Percentiles rank a stretch among this genome's conserved stretches.
These are phyloP conservation scores for Ptyas mucosa DNA, from an alignment of 2,113 vertebrate genomes.

Conservation along the genomic window DNA sequence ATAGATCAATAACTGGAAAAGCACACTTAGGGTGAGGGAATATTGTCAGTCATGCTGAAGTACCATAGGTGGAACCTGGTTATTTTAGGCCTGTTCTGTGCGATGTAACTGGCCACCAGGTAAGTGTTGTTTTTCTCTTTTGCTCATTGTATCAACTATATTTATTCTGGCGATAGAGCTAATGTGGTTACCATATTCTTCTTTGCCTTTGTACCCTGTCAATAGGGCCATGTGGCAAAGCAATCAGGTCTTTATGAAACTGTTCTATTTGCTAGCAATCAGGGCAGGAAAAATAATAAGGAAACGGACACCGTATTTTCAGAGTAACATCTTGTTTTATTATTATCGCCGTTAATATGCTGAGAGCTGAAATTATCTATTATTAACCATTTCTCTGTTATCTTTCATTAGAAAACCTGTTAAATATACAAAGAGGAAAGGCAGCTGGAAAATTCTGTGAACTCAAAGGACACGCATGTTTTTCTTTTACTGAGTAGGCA, in stretches of 20 bases:
- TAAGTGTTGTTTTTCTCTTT: conserved; percentile 49
- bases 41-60: background rate
- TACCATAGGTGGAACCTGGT: background rate
- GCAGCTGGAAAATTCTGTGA: conserved; percentile 49
- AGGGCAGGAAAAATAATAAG: conserved; percentile 35
- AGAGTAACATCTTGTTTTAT: conserved; percentile 34
- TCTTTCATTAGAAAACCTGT: conserved; percentile 45
- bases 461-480: conserved; percentile 43
- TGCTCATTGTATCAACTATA: conserved; percentile 54
- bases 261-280: conserved; percentile 59
- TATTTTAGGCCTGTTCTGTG: background rate
- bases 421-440: conserved; percentile 50
- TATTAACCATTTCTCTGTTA: conserved; percentile 57
- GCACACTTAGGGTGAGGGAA: background rate
- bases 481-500: conserved; percentile 50
- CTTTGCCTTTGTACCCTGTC: conserved; percentile 42
- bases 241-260: conserved; percentile 45
- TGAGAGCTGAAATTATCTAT: conserved; percentile 47
- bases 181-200: conserved; percentile 50
- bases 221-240: conserved; percentile 58
- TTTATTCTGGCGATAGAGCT: conserved; percentile 56
- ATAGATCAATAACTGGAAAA: background rate
- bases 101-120: background rate
- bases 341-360: conserved; percentile 32
- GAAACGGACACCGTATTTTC: conserved; percentile 41